Conservation (phyloP, 2,888 invertebrate genomes). For the Leptopilina syphax region DNA sequence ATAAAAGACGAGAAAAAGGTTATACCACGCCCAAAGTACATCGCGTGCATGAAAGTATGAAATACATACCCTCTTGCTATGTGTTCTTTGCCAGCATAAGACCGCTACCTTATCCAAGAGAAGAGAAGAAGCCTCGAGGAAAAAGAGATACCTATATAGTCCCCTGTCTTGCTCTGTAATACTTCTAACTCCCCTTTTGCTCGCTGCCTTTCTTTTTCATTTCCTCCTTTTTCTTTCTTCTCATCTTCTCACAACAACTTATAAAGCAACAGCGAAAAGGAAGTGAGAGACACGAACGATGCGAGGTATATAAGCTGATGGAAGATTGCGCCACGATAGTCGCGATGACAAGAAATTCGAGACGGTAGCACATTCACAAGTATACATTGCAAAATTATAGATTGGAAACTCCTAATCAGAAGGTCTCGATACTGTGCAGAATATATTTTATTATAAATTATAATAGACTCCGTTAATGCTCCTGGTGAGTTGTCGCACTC, state of each 20-base stretch:
- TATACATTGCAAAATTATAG: constrained; percentile 69
- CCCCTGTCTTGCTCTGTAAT: constrained; percentile 44
- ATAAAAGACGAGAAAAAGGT: constrained; percentile 64
- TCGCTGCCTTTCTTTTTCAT: constrained; percentile 19
- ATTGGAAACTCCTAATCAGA: constrained; percentile 64
- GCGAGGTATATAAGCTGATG: constrained; percentile 47
- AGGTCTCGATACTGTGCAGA: not conserved
- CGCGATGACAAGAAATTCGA: constrained; percentile 68
- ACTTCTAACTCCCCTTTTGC: constrained; percentile 46
- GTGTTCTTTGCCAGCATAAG: constrained; percentile 54
- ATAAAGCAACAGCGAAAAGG: constrained; percentile 42
- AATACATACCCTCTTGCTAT: constrained; percentile 42
- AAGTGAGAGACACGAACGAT: constrained; percentile 45
- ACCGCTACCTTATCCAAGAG: constrained; percentile 64
- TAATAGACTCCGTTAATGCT: not conserved
- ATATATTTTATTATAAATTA: too few relatives aligned
- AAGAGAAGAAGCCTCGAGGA: constrained; percentile 63
- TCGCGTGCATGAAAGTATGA: constrained; percentile 63
- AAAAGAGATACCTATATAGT: constrained; percentile 63
- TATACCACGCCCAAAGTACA: constrained; percentile 71
- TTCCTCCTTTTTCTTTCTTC: constrained; percentile 41
- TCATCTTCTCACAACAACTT: constrained; percentile 33
- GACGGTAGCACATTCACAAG: constrained; percentile 64
- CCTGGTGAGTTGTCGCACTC: constrained; percentile 38
- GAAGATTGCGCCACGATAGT: constrained; percentile 67